A percentile compares a stretch with the other conserved stretches of the same genome.
phyloP scores from a whole-genome alignment of 1,140 invertebrate species.

The Antheraea mylitta region DNA sequence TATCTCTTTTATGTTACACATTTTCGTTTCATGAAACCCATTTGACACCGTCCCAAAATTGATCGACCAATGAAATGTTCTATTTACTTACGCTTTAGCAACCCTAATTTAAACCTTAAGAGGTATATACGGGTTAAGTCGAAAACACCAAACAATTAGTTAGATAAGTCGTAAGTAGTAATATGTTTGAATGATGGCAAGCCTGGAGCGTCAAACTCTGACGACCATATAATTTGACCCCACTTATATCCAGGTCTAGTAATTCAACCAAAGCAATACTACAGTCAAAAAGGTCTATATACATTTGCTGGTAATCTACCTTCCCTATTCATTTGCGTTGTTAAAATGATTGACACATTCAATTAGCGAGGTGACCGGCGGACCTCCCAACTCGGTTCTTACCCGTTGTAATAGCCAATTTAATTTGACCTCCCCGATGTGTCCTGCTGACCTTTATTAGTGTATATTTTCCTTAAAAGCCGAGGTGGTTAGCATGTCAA shows the following conservation, averaged over 20 bases:
- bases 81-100: not conserved
- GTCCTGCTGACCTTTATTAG: constrained; percentile 7
- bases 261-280: constrained; percentile 22
- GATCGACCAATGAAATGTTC: too few relatives aligned
- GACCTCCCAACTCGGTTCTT: constrained; percentile 75
- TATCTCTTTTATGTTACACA: too few relatives aligned
- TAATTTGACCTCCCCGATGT: constrained; percentile 31
- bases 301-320: constrained; percentile 53
- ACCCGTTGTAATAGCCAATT: constrained; percentile 47
- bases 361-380: constrained; percentile 77
- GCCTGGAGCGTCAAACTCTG: constrained; percentile 54
- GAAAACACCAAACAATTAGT: constrained; percentile 66
- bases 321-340: constrained; percentile 77
- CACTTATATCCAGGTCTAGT: constrained; percentile 25
- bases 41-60: too few relatives aligned
- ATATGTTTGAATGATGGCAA: constrained; percentile 56
- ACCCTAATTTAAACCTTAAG: constrained; percentile 28
- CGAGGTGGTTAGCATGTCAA: constrained; percentile 28
- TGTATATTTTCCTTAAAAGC: not conserved
- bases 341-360: constrained; percentile 80
- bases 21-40: too few relatives aligned
- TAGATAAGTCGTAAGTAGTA: constrained; percentile 44
- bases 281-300: constrained; percentile 40
- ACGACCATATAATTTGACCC: constrained; percentile 37
- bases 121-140: constrained; percentile 46